Evolutionary conservation across 92 coral and sea anemone genomes (phyloP).

Genomic region (Porites cylindrica): DNA sequence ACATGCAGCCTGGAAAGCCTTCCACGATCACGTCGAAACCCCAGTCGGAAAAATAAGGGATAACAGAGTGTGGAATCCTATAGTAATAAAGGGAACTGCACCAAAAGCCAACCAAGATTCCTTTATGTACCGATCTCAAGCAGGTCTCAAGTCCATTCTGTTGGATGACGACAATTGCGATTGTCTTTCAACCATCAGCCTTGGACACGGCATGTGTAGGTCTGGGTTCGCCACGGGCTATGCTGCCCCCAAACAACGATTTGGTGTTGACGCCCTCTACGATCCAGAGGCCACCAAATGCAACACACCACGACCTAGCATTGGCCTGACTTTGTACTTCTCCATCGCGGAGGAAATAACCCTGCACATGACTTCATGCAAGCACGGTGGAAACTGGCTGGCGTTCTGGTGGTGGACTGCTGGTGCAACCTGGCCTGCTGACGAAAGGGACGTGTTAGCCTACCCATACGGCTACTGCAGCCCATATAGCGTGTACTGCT

Average conservation of each 20-base stretch:
- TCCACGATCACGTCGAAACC: constrained; percentile 63
- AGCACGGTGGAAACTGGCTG: constrained; percentile 84
- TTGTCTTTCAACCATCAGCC: constrained; percentile 66
- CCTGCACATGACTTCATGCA: constrained; percentile 58
- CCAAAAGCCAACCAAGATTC: constrained; percentile 76
- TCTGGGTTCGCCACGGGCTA: constrained; percentile 55
- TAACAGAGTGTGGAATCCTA: constrained; percentile 67
- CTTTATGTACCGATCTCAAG: constrained; percentile 80
- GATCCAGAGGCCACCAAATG: constrained; percentile 44
- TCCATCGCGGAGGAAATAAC: constrained; percentile 31
- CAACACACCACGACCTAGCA: constrained; percentile 66
- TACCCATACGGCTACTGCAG: constrained; percentile 71
- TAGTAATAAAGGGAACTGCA: constrained; percentile 59
- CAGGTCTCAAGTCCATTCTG: constrained; percentile 73
- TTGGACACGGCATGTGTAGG: constrained; percentile 53
- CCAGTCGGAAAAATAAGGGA: constrained; percentile 24
- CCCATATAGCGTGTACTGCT: constrained; percentile 71
- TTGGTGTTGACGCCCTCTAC: constrained; percentile 70
- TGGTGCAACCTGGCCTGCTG: constrained; percentile 66
- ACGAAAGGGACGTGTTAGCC: constrained; percentile 70
- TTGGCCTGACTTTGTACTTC: constrained; percentile 72
- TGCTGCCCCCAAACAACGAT: constrained; percentile 53
- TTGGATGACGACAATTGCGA: constrained; percentile 86
- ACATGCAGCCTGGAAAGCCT: constrained; percentile 72
- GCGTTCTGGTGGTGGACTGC: constrained; percentile 91